These are phyloP conservation scores for Brachymystax lenok DNA, from an alignment of 2,797 vertebrate genomes.

Conservation along the genomic window DNA sequence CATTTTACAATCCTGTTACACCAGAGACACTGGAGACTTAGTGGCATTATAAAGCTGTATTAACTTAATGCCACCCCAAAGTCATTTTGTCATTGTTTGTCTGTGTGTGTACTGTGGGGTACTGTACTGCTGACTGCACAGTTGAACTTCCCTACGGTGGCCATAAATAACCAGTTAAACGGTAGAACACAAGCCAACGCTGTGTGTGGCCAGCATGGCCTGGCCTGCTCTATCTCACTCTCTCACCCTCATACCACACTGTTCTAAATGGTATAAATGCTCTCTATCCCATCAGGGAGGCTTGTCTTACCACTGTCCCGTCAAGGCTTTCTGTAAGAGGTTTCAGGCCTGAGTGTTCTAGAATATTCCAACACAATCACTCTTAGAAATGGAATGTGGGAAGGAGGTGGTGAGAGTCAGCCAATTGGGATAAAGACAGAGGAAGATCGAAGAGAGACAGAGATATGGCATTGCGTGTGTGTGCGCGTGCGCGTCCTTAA, in stretches of 20 bases:
- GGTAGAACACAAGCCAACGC: constrained; percentile 43
- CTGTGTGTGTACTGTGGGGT: background rate
- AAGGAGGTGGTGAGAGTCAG: constrained; percentile 21
- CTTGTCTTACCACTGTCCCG: no score
- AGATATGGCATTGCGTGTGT: background rate
- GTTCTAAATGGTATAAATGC: constrained; percentile 37
- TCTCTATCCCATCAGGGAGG: constrained; percentile 1
- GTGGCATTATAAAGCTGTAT: constrained; percentile 38
- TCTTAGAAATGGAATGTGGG: constrained; percentile 9
- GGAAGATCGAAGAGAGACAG: constrained; percentile 18
- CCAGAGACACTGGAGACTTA: constrained; percentile 46
- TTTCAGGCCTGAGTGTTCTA: no score
- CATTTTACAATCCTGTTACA: constrained; percentile 59
- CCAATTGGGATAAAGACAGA: constrained; percentile 3
- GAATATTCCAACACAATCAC: constrained; percentile 10
- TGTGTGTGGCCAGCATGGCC: constrained; percentile 65
- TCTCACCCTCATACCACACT: no score
- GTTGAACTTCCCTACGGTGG: constrained; percentile 48
- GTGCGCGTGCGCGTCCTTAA: no score
- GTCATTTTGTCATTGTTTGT: constrained; percentile 55
- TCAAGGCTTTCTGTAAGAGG: no score
- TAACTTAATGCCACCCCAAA: constrained; percentile 53
- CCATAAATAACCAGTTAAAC: constrained; percentile 59
- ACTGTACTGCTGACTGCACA: constrained; percentile 44
- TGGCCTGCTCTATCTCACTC: constrained; percentile 13